phyloP scores from a whole-genome alignment of 1,140 invertebrate species.

The Hycleus phaleratus region DNA sequence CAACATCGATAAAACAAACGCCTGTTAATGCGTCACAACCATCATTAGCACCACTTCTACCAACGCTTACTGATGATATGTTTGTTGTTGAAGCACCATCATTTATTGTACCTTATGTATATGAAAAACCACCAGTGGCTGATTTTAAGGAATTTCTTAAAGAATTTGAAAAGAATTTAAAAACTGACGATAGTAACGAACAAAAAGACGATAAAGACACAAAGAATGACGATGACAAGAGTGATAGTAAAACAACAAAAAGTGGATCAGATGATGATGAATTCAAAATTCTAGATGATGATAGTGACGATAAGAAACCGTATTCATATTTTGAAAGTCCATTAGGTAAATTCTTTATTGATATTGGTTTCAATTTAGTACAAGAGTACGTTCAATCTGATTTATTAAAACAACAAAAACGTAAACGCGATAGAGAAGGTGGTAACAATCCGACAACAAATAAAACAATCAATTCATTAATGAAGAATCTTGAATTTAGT shows the following conservation, averaged over 20 bases:
- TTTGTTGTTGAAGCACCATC: conserved; percentile 85
- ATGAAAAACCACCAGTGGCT: conserved; percentile 75
- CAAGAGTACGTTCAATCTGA: conserved; percentile 91
- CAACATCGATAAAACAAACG: conserved; percentile 1
- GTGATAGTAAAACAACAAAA: conserved; percentile 37
- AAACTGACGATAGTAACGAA: conserved; percentile 26
- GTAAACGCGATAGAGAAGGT: conserved; percentile 61
- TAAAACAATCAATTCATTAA: conserved; percentile 67
- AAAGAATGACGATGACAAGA: conserved; percentile 34
- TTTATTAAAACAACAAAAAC: conserved; percentile 77
- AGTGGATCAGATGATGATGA: conserved; percentile 37
- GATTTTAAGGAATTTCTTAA: conserved; percentile 69
- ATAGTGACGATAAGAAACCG: conserved; percentile 43
- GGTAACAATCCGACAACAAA: conserved; percentile 62
- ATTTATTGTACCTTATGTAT: conserved; percentile 86
- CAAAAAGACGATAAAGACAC: conserved; percentile 37
- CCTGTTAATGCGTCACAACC: conserved; percentile 22
- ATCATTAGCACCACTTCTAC: conserved; percentile 51
- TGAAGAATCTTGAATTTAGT: conserved; percentile 77
- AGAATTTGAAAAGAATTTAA: conserved; percentile 37
- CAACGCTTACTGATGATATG: conserved; percentile 80
- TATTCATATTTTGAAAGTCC: conserved; percentile 76
- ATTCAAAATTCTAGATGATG: conserved; percentile 40
- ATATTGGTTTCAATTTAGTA: conserved; percentile 84
- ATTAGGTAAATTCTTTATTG: conserved; percentile 85